Base-by-base conservation (phyloP, 1,140 invertebrate genomes). In the Cherax destructor region DNA sequence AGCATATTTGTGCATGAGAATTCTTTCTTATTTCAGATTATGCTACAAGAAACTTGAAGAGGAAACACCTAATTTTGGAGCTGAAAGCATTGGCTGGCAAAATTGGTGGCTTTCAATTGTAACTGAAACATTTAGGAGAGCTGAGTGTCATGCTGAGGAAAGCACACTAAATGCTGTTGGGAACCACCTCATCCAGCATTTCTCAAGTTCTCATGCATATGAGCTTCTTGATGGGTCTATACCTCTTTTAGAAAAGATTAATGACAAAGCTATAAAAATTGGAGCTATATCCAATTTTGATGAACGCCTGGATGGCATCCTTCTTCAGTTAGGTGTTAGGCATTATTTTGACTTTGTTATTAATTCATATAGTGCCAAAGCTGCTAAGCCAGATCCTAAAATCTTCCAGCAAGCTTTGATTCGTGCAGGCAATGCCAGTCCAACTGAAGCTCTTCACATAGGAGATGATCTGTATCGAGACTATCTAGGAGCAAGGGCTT, bases 281-380 rank as follows among this genome's bases (percentile, higher is more conserved):
- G 88, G 92, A 16, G 52, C 80, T 21, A 76, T 92, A 10, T 90
- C 92, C 49, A 92, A 92, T 52, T 86, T 83, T 52, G 92, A 92
- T 89, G 83, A 89, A 16, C 86, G 92, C 30, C 79, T 92, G 41
- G 85, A 89, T 10, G 84, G 76, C 30, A 87, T 92, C 56, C 61
- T 92, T 18, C 10, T 76, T 30, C 77, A 87, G 21, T 50, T 90
- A 30, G 81, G 83, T 56, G 47, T 92, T 56, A 76, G 84, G 49
- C 83, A 91, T 65, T 81, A 92, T 47, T 89, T 92, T 86, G 84
- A 86, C 47, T 92, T 92, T 90, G 83, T 92, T 65, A 52, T 92
- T 56, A 86, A 77, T 72, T 86, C 92, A 21, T 92, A 90, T 79
- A 86, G 52, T 78, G 88, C 80, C 59, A 83, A 78, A n/a, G 69